These are phyloP conservation scores for Dyspetes luteomarginatus DNA, from an alignment of 2,888 invertebrate species.

Conservation along the genomic window DNA sequence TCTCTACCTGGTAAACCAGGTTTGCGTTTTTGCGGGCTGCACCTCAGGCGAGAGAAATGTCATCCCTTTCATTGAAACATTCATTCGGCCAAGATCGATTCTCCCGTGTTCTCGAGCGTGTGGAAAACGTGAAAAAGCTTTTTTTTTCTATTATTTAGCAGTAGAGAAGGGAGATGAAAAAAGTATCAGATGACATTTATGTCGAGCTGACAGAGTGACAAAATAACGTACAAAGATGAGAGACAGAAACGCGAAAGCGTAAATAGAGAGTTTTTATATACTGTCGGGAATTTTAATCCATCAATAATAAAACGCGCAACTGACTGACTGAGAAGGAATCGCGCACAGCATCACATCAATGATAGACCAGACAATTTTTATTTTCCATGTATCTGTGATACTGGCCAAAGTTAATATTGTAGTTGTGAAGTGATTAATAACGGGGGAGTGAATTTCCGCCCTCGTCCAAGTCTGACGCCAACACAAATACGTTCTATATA, in stretches of 20 bases:
- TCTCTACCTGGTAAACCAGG: too few relatives aligned
- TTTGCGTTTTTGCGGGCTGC: too few relatives aligned
- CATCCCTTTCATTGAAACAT: constrained; percentile 41
- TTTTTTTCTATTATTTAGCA: constrained; percentile 21
- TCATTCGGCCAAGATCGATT: constrained; percentile 7
- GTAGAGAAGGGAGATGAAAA: background rate
- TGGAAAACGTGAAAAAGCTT: background rate
- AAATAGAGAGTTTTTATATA: background rate
- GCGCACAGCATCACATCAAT: constrained; percentile 1
- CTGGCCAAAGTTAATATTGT: constrained; percentile 7
- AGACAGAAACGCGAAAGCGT: background rate
- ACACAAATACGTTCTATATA: constrained; percentile 12
- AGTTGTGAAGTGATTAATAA: constrained; percentile 26
- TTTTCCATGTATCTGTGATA: background rate
- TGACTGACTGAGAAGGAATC: too few relatives aligned
- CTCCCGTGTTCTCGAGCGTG: background rate
- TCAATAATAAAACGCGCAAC: constrained; percentile 36
- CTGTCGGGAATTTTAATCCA: constrained; percentile 29
- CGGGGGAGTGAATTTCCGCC: background rate
- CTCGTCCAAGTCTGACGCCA: constrained; percentile 12
- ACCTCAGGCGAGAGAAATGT: background rate
- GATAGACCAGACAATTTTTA: background rate
- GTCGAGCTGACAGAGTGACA: background rate
- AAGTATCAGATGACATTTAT: background rate
- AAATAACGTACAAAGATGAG: background rate